Evolutionary conservation across 2,797 vertebrate genomes (phyloP), one percentile per base, ranked within the genome.

Genomic region (Thamnophis elegans): DNA sequence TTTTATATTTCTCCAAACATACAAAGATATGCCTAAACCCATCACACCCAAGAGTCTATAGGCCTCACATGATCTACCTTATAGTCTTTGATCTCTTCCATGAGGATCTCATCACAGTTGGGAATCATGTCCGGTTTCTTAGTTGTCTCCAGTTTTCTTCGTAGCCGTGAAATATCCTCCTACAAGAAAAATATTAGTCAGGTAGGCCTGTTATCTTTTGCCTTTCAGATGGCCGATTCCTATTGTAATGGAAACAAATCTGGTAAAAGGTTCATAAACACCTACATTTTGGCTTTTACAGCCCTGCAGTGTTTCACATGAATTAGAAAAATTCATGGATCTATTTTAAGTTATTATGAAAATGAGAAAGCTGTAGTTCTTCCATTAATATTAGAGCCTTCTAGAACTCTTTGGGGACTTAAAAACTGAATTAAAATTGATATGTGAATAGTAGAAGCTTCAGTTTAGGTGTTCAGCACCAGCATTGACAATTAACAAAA

Each of bases 71-170:
- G 68, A 86, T 94, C 95, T 93, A 99, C 99, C 98, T 99, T 99
- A 96, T 99, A 99, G 87, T 99, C 99, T 93, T 98, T 99, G 93
- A 99, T 99, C 97, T 99, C 99, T 95, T 99, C 99, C 96, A 99
- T 99, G 36, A 99, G 93, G 95, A 99, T 99, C 88, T 99, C 99
- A 56, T 99, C 99, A 94, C 99, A 99, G 10, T 99, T 99, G 95
- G 98, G 99, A 93, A 99, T 99, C 95, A 99, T 98, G 97, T 99
- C 99, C 16, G 99, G 99, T 94, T 99, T 99, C 98, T 99, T 99
- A 47, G 98, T 98, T 89, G 98, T 99, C 95, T 99, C 99, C 11
- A 99, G 97, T 96, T 99, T 99, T 95, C 98, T 98, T 89, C 98
- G 97, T 56, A 99, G 97, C 95, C 99, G 98, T 22, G 99, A 99